A percentile compares a stretch with the other conserved stretches of the same genome.
Evolutionary conservation across 2,797 vertebrate genomes (phyloP).

Genomic region (Lindbergichthys nudifrons): DNA sequence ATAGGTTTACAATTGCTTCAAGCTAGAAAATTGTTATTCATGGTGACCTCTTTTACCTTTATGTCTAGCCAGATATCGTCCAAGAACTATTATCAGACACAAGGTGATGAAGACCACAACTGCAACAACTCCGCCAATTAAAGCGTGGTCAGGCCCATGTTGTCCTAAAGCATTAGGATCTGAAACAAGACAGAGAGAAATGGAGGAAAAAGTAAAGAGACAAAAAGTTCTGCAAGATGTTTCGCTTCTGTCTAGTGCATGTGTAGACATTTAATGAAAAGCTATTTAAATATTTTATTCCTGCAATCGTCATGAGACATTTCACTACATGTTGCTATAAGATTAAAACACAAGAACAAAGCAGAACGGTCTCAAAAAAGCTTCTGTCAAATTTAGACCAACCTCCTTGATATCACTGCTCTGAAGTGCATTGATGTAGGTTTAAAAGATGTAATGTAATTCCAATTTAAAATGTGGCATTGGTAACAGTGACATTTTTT

Average conservation of each 20-base stretch:
- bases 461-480: slow-evolving; percentile 31
- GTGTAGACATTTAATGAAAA: slow-evolving; percentile 35
- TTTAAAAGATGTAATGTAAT: slow-evolving; percentile 42
- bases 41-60: slow-evolving; percentile 89
- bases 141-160: slow-evolving; percentile 93
- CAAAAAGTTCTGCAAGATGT: slow-evolving; percentile 19
- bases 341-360: slow-evolving; percentile 44
- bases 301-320: slow-evolving; percentile 37
- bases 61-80: slow-evolving; percentile 98
- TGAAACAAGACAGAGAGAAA: slow-evolving; percentile 65
- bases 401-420: slow-evolving; percentile 32
- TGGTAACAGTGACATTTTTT: slow-evolving; percentile 21
- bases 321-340: slow-evolving; percentile 39
- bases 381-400: slow-evolving; percentile 55
- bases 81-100: slow-evolving; percentile 98
- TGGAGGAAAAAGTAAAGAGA: slow-evolving; percentile 29
- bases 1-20: not conserved
- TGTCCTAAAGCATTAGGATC: slow-evolving; percentile 95
- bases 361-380: slow-evolving; percentile 47
- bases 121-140: slow-evolving; percentile 98
- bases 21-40: slow-evolving; percentile 22
- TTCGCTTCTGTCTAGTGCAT: slow-evolving; percentile 29
- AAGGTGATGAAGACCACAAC: slow-evolving; percentile 99
- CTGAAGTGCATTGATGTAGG: slow-evolving; percentile 49
- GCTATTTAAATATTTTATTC: slow-evolving; percentile 36